Conservation (phyloP, 2,797 vertebrate species). For the Balearica regulorum region DNA sequence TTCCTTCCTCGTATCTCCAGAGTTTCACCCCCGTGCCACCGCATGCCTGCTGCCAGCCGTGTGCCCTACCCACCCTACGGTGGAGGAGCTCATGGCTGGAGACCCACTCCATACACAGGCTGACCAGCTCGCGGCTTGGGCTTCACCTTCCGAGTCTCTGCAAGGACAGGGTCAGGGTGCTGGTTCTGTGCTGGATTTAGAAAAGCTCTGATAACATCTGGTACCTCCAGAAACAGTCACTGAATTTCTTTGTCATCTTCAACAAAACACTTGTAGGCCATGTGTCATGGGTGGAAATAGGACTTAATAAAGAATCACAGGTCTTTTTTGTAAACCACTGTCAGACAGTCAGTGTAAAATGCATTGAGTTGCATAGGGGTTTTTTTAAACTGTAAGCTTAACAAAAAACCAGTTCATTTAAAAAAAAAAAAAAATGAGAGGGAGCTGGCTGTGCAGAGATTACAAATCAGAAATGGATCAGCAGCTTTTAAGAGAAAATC, state of each 20-base stretch:
- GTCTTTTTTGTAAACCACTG: not conserved
- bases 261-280: not conserved
- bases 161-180: not conserved
- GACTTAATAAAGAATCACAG: not conserved
- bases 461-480: not conserved
- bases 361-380: no score
- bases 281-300: not conserved
- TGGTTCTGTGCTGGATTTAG: not conserved
- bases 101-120: accelerated
- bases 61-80: not conserved
- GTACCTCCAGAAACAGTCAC: not conserved
- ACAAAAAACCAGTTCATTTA: not conserved
- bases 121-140: not conserved
- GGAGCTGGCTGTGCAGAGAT: not conserved
- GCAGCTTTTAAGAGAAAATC: not conserved
- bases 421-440: not conserved
- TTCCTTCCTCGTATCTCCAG: not conserved
- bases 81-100: not conserved
- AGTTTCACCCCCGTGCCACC: not conserved
- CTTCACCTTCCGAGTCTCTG: not conserved
- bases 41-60: not conserved
- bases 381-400: not conserved
- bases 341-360: not conserved
- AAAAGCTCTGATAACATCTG: not conserved
- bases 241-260: not conserved